phyloP scores from a whole-genome alignment of 2,888 invertebrate genomes.

The Trachelus iudaicus region DNA sequence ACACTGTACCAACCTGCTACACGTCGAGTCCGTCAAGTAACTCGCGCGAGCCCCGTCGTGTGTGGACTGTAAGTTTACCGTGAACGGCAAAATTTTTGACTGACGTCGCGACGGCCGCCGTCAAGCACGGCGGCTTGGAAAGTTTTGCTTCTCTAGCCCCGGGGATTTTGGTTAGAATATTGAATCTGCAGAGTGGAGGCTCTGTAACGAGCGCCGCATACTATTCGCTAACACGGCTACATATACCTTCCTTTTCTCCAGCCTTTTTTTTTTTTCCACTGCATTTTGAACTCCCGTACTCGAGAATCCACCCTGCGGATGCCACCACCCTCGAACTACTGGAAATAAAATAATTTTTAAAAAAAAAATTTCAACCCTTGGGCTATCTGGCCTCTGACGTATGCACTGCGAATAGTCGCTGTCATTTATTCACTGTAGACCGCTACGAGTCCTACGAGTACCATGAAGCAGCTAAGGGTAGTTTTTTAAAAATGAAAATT shows the following conservation, averaged over 20 bases:
- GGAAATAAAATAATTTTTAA: neutral
- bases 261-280: neutral
- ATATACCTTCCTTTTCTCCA: neutral
- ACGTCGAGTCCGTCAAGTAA: constrained; percentile 59
- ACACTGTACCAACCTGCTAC: constrained; percentile 41
- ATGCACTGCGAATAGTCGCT: neutral
- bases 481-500: neutral
- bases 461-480: neutral
- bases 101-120: constrained; percentile 30
- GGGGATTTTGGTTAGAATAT: constrained; percentile 66
- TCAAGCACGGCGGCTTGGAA: constrained; percentile 46
- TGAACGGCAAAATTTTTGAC: constrained; percentile 55
- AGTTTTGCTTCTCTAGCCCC: constrained; percentile 63
- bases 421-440: neutral
- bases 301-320: neutral
- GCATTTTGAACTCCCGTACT: neutral
- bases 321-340: neutral
- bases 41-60: constrained; percentile 44
- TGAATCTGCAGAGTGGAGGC: constrained; percentile 62
- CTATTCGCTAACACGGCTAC: constrained; percentile 37
- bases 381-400: neutral
- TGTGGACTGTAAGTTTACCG: constrained; percentile 57
- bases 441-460: neutral
- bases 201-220: constrained; percentile 60
- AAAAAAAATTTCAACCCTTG: neutral